Conservation (phyloP, 2,113 vertebrate species). For the crab-eating macaque (Macaca fascicularis) region T2T-MFA8v1.1 NC_088384.1:106592501-106593000, state of each 20-base stretch:
- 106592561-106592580: neutral
- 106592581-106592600: slow-evolving; percentile 21
- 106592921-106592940: neutral
- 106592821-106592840: neutral
- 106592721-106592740: fast-evolving
- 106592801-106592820: neutral
- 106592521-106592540: neutral
- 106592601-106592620: neutral
- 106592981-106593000: neutral
- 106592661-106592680: neutral
- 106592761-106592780: neutral
- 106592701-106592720: fast-evolving
- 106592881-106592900: neutral
- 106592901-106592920: neutral
- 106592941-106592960: neutral
- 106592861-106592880: neutral
- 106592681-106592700: fast-evolving
- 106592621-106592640: neutral
- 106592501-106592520: neutral
- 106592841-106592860: neutral
- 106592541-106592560: neutral
- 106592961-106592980: neutral
- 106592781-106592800: neutral
- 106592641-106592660: neutral
- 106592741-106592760: neutral